Percentiles rank a stretch among this genome's conserved stretches.
Evolutionary conservation across 2,113 vertebrate species (phyloP).

Genomic region (Vicugna pacos): DNA sequence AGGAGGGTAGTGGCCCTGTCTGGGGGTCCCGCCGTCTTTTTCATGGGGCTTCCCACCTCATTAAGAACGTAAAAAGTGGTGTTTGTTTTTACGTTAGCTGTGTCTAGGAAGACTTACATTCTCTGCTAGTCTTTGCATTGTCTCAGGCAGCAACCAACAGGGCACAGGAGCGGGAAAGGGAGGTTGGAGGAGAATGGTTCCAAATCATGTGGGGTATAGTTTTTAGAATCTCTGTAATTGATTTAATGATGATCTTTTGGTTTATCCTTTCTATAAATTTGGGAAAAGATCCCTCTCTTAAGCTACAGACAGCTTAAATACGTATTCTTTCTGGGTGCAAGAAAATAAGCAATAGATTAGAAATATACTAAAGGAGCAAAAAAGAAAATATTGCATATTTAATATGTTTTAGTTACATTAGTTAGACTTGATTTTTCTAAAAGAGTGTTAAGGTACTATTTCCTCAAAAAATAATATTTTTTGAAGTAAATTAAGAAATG

Average conservation of each 20-base stretch:
- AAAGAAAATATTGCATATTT: slow-evolving; percentile 34
- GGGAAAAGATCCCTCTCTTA: background rate
- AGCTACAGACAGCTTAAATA: background rate
- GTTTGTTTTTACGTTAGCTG: background rate
- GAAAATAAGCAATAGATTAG: background rate
- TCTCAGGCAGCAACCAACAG: background rate
- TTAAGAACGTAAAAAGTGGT: background rate
- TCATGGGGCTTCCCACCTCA: too few species aligned
- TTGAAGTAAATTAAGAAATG: background rate
- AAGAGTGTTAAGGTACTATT: slow-evolving; percentile 11
- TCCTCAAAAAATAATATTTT: slow-evolving; percentile 2
- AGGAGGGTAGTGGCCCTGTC: too few species aligned
- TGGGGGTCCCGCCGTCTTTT: too few species aligned
- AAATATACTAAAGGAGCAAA: slow-evolving; percentile 30
- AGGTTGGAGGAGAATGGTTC: background rate
- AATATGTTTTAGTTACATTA: background rate
- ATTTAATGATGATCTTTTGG: background rate
- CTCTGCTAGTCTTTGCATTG: background rate
- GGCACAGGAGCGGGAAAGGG: background rate
- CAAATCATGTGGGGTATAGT: background rate
- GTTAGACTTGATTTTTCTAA: slow-evolving; percentile 37
- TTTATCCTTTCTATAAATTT: background rate
- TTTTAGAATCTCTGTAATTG: background rate
- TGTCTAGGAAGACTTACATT: background rate
- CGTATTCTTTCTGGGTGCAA: background rate